Base-by-base conservation (phyloP, 2,888 invertebrate genomes). In the Plutella xylostella region DNA sequence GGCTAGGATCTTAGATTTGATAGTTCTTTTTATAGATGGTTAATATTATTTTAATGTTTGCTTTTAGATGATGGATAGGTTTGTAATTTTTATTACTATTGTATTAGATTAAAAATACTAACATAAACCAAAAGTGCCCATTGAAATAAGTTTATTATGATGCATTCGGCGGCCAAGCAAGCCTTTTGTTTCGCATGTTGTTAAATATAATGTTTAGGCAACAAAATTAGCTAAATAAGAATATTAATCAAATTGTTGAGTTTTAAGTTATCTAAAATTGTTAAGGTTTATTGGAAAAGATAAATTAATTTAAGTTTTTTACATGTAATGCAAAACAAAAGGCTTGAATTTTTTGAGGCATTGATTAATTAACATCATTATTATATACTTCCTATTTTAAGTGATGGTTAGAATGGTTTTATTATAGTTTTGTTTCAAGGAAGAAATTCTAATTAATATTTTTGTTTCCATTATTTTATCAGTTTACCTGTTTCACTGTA, bases 121-220 rank as follows among this genome's bases (percentile, higher is more conserved):
- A 82, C 76, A 74, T 82, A 80, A 84, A 85, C 85, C 85, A 82
- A 84, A 85, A 85, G 85, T 85, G 85, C 85, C 85, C 84, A 82
- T 83, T 83, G 82, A 82, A 72, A 80, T 83, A 80, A 84, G 82
- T 82, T 80, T 77, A n/a, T n/a, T n/a, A 77, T 74, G 74, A 72
- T 68, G 65, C 35, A 35, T 46, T 31, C 14, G 41, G 31, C 31
- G 25, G 20, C 54, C 54, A 65, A 67, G 66, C 78, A 72, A 78
- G 75, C 72, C 77, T 77, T 78, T 82, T 79, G 80, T 75, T 72
- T 48, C 57, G 73, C 74, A 72, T 75, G 68, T 78, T 74, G 77
- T 78, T 77, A 63, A 72, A 58, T 67, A 67, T 75, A 73, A 78
- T 74, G 73, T 79, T 82, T 80, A 82, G 82, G 83, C 76, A 60